A percentile compares a stretch with the other conserved stretches of the same genome.
Evolutionary conservation across 2,797 vertebrate species (phyloP).

Genomic region (Typhlichthys eigenmanni): DNA sequence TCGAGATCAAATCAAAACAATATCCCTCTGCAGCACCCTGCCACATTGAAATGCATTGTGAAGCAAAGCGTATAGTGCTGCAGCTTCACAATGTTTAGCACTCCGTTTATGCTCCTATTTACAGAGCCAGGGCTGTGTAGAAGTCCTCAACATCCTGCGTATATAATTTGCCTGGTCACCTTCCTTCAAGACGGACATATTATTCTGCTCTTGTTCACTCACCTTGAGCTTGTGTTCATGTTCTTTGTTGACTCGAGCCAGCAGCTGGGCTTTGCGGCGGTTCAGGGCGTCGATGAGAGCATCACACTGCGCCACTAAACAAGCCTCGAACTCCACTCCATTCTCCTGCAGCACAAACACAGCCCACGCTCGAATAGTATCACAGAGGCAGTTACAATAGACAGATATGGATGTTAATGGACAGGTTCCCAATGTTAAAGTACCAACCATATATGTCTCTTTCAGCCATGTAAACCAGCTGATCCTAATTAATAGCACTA

Average conservation of each 20-base stretch:
- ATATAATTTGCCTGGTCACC: no score
- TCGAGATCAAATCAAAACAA: no score
- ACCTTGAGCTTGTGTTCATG: slow-evolving; percentile 98
- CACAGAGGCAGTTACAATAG: background rate
- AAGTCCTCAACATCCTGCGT: no score
- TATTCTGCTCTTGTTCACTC: slow-evolving; percentile 37
- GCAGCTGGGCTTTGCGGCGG: slow-evolving; percentile 93
- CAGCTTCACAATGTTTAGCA: no score
- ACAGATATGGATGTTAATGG: background rate
- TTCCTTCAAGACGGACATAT: no score
- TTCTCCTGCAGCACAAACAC: slow-evolving; percentile 83
- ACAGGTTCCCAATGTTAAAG: background rate
- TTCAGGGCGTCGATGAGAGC: slow-evolving; percentile 97
- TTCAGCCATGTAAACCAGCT: no score
- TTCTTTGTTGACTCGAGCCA: slow-evolving; percentile 93
- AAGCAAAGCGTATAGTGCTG: no score
- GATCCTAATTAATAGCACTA: background rate
- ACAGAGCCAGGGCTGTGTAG: no score
- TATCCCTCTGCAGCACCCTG: no score
- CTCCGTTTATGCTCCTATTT: no score
- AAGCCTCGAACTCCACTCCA: slow-evolving; percentile 97
- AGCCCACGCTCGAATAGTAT: slow-evolving; percentile 16
- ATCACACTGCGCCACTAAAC: slow-evolving; percentile 96
- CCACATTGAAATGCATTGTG: no score
- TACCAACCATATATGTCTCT: background rate